phyloP scores from a whole-genome alignment of 2,797 vertebrate genomes.

The Corythornis leucogaster region DNA sequence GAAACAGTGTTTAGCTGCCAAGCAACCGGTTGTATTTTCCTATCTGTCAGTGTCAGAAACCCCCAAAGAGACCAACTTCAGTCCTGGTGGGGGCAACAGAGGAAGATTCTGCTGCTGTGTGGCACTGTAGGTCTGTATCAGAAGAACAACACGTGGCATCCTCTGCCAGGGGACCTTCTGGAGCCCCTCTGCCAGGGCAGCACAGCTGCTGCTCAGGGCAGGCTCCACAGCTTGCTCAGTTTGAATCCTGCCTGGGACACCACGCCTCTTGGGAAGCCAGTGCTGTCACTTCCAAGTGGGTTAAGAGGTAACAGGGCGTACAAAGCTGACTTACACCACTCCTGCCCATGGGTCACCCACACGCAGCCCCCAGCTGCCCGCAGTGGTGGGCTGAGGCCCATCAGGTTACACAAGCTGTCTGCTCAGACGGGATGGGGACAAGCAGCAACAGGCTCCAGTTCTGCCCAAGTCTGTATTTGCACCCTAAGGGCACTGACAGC shows the following conservation, averaged over 20 bases:
- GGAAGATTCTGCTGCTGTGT: not conserved
- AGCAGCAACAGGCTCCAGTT: not conserved
- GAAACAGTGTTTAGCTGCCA: not conserved
- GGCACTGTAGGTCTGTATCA: fast-evolving
- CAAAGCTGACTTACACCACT: not conserved
- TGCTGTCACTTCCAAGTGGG: not conserved
- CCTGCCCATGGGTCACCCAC: not conserved
- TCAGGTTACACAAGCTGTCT: not conserved
- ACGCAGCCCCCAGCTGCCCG: fast-evolving
- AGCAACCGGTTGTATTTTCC: not conserved
- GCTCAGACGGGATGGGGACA: not conserved
- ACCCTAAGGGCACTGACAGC: not conserved
- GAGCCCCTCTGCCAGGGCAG: too few species aligned
- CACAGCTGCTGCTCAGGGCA: fast-evolving
- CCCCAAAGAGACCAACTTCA: not conserved
- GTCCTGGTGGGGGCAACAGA: fast-evolving
- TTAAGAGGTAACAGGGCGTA: not conserved
- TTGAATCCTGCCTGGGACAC: not conserved
- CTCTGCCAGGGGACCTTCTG: not conserved
- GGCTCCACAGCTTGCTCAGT: not conserved
- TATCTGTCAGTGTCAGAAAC: not conserved
- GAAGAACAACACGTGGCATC: not conserved
- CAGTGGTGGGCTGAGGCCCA: not conserved
- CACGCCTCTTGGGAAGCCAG: not conserved
- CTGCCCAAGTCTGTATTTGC: not conserved